Conservation (phyloP, 2,797 vertebrate genomes). For the Sebastes jordani region DNA sequence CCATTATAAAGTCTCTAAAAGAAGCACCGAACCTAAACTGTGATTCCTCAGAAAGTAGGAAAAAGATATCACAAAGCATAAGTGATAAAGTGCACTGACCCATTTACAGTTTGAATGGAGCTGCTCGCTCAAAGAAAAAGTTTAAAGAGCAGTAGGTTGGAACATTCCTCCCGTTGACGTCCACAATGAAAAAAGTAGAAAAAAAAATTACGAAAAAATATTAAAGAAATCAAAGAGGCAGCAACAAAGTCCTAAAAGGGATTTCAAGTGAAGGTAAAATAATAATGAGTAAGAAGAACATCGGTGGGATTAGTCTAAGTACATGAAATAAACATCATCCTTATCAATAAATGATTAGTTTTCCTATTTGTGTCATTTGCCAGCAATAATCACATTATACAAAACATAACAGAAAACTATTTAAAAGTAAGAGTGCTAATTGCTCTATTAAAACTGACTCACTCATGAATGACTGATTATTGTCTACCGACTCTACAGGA, state of each 20-base stretch:
- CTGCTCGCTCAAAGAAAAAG: not conserved
- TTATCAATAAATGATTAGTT: not conserved
- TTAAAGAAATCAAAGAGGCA: not conserved
- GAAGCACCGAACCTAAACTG: not conserved
- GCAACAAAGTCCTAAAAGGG: not conserved
- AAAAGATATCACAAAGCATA: not conserved
- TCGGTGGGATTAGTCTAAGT: no score
- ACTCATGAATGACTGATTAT: slow-evolving; percentile 24
- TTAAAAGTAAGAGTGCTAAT: slow-evolving; percentile 7
- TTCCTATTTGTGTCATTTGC: not conserved
- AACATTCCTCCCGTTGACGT: not conserved
- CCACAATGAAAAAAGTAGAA: not conserved
- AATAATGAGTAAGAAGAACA: not conserved
- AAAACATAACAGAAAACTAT: not conserved
- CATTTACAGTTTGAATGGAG: slow-evolving; percentile 21
- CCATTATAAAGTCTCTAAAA: not conserved
- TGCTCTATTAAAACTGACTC: not conserved
- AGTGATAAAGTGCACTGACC: slow-evolving; percentile 23
- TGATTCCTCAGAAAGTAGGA: not conserved
- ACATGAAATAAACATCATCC: not conserved
- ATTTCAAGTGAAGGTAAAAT: not conserved
- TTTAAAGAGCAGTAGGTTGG: not conserved
- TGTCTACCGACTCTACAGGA: slow-evolving; percentile 21
- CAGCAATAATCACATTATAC: not conserved
- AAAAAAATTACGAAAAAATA: not conserved